Evolutionary conservation across 2,113 vertebrate genomes (phyloP).

Genomic region (Heliornis fulica): DNA sequence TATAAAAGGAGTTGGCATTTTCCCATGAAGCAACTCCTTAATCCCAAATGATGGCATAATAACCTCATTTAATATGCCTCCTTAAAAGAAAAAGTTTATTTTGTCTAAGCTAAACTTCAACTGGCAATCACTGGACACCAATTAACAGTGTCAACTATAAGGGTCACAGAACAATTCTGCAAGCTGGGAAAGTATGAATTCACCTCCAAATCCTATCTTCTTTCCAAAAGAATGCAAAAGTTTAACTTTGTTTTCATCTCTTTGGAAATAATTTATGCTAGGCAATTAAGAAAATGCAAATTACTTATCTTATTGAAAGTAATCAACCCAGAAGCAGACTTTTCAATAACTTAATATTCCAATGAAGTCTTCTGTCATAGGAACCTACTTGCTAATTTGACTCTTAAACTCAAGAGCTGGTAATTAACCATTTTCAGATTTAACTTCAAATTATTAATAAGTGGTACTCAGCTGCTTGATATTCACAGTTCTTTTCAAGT

Average conservation of each 20-base stretch:
- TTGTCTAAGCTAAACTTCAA: slow-evolving; percentile 45
- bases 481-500: not conserved
- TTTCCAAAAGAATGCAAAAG: not conserved
- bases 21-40: slow-evolving; percentile 62
- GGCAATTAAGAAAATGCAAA: slow-evolving; percentile 62
- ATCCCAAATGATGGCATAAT: slow-evolving; percentile 64
- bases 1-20: slow-evolving; percentile 47
- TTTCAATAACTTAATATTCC: slow-evolving; percentile 58
- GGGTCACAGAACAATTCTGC: slow-evolving; percentile 28
- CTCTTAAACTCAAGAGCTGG: slow-evolving; percentile 6
- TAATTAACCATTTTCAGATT: slow-evolving; percentile 64
- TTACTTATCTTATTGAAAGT: slow-evolving; percentile 6
- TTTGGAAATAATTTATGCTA: slow-evolving; percentile 24
- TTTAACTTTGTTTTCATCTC: slow-evolving; percentile 13
- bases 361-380: slow-evolving; percentile 22
- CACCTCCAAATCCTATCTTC: not conserved
- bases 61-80: slow-evolving; percentile 38
- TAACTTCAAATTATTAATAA: slow-evolving; percentile 57
- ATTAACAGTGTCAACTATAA: slow-evolving; percentile 39
- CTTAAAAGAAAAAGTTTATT: slow-evolving; percentile 56
- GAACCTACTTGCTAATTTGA: slow-evolving; percentile 47
- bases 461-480: slow-evolving; percentile 41
- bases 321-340: slow-evolving; percentile 42
- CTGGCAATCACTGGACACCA: slow-evolving; percentile 49
- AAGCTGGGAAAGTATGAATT: not conserved